These are phyloP conservation scores for Gallinago paraguaiae DNA, from an alignment of 2,113 vertebrate genomes.

Conservation along the genomic window DNA sequence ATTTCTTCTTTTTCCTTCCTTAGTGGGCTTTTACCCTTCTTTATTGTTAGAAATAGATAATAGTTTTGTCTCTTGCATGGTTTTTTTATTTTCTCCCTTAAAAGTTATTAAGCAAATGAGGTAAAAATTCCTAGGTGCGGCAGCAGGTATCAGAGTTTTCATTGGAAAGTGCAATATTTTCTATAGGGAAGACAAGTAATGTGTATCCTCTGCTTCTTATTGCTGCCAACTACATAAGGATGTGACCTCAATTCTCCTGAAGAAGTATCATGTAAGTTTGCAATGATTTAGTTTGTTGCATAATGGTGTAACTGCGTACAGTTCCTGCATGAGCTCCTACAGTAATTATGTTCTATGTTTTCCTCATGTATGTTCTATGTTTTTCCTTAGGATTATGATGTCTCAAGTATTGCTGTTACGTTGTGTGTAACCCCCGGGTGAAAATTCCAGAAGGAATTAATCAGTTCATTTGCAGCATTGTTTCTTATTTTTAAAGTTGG, in stretches of 20 bases:
- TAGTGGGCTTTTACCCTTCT: rapidly evolving
- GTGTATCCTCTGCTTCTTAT: slow-evolving; percentile 11
- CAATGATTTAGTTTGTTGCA: background rate
- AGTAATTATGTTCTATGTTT: background rate
- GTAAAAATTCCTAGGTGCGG: background rate
- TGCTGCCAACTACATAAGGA: slow-evolving; percentile 70
- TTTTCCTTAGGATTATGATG: background rate
- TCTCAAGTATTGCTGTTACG: background rate
- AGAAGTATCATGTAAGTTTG: slow-evolving; percentile 77
- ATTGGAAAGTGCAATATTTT: background rate
- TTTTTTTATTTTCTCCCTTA: background rate
- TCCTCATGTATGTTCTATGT: too few species aligned
- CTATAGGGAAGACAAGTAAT: slow-evolving; percentile 5
- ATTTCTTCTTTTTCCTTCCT: too few species aligned
- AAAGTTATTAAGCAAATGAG: background rate
- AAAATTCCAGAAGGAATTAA: background rate
- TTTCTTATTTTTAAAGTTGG: background rate
- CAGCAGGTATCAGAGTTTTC: background rate
- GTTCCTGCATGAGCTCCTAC: background rate
- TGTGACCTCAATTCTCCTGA: slow-evolving; percentile 74
- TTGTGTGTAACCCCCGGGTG: background rate
- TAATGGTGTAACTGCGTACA: background rate
- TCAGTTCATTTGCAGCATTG: background rate
- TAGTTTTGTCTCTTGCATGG: background rate
- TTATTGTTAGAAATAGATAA: background rate